phyloP scores from a whole-genome alignment of 1,140 invertebrate species.

The Melanaphis sacchari region DNA sequence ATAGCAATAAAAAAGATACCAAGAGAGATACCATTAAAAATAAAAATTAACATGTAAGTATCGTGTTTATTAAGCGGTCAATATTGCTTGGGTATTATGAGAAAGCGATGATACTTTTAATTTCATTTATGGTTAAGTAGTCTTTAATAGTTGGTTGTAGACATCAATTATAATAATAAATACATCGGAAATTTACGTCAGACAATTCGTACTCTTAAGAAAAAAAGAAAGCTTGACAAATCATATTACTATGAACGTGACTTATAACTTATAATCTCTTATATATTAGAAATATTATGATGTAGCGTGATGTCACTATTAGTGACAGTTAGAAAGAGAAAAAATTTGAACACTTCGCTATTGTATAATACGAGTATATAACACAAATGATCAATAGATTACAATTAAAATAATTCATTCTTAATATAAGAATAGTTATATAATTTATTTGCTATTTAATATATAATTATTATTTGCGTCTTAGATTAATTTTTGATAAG shows the following conservation, averaged over 20 bases:
- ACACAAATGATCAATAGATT: constrained; percentile 1
- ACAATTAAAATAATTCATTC: not conserved
- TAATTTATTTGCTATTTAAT: constrained; percentile 1
- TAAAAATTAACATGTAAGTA: not conserved
- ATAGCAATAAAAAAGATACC: not conserved
- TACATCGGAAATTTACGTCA: not conserved
- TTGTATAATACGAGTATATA: not conserved
- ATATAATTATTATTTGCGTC: not conserved
- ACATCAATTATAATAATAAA: constrained; percentile 44
- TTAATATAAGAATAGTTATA: not conserved
- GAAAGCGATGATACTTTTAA: not conserved
- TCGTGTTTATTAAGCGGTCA: not conserved
- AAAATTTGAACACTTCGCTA: not conserved
- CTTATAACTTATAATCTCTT: constrained; percentile 43
- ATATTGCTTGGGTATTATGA: not conserved
- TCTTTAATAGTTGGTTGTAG: not conserved
- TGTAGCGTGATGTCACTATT: constrained; percentile 17
- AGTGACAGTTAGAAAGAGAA: constrained; percentile 22
- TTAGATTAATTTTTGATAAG: not conserved
- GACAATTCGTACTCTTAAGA: not conserved
- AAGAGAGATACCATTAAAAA: not conserved
- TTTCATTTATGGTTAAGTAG: constrained; percentile 30
- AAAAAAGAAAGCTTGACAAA: constrained; percentile 56
- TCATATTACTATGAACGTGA: constrained; percentile 44
- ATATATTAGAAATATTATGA: not conserved